These are phyloP conservation scores for Aphyosemion australe DNA, from an alignment of 2,113 vertebrate species.

Conservation along the genomic window DNA sequence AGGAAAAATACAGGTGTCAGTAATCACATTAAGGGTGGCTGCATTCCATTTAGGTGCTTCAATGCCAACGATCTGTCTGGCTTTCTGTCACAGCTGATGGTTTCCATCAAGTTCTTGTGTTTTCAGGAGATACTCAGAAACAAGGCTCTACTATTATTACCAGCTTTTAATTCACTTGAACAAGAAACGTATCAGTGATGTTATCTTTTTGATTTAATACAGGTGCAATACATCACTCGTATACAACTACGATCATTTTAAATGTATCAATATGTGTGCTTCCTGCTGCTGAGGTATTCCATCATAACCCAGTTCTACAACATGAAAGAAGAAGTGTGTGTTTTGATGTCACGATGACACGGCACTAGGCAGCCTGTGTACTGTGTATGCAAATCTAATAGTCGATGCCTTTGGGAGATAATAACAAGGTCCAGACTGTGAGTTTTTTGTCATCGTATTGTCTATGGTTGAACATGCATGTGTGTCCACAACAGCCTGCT, in stretches of 20 bases:
- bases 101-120: too few species aligned
- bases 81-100: conserved; percentile 11
- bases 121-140: neutral
- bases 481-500: conserved; percentile 8
- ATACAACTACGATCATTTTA: neutral
- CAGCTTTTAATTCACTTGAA: too few species aligned
- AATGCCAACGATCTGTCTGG: neutral
- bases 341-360: conserved; percentile 4
- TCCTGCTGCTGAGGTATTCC: neutral
- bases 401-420: conserved; percentile 13
- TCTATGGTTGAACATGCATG: conserved; percentile 1
- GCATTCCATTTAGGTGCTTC: conserved; percentile 14
- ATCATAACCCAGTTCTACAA: neutral
- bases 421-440: conserved; percentile 18
- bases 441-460: conserved; percentile 14
- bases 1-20: conserved; percentile 3
- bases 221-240: neutral
- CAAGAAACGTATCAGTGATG: too few species aligned
- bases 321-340: conserved; percentile 3
- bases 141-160: neutral
- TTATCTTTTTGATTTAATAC: neutral
- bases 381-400: conserved; percentile 20
- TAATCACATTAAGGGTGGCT: conserved; percentile 28
- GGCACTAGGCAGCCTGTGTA: neutral
- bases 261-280: neutral